Evolutionary conservation across 2,888 invertebrate genomes (phyloP).

Genomic region (Galerucella nymphaeae): DNA sequence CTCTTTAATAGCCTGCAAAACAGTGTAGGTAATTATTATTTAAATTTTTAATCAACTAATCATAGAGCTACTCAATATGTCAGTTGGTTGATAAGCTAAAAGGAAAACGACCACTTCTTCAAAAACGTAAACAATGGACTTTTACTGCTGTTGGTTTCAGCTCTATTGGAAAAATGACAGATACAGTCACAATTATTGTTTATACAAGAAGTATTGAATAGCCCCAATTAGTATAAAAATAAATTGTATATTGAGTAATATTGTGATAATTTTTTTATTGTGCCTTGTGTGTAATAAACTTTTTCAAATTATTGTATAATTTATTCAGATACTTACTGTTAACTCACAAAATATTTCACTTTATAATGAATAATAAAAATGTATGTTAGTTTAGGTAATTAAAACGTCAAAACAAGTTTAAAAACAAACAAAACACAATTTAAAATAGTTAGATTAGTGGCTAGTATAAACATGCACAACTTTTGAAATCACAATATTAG

Average conservation of each 20-base stretch:
- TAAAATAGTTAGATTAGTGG: not conserved
- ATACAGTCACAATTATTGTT: too few relatives aligned
- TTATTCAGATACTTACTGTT: not conserved
- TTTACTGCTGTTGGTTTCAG: too few relatives aligned
- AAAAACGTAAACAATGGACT: too few relatives aligned
- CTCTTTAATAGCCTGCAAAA: constrained; percentile 87
- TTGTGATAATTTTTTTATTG: constrained; percentile 1
- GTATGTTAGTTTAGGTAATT: not conserved
- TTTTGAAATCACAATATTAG: constrained; percentile 40
- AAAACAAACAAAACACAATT: constrained; percentile 11
- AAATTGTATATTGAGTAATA: not conserved
- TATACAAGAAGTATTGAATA: not conserved
- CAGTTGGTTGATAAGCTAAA: too few relatives aligned
- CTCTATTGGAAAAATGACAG: too few relatives aligned
- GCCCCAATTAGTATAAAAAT: not conserved
- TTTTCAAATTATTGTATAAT: not conserved
- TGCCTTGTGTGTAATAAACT: not conserved
- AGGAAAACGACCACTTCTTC: too few relatives aligned
- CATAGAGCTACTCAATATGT: not conserved
- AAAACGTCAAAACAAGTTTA: not conserved
- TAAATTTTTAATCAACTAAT: constrained; percentile 6
- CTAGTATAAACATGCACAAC: constrained; percentile 17
- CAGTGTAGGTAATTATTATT: constrained; percentile 36
- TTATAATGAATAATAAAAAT: constrained; percentile 1
- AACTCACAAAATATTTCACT: not conserved